A percentile compares a stretch with the other conserved stretches of the same genome.
These are phyloP conservation scores for Sphinx pinastri DNA, from an alignment of 2,888 invertebrate genomes.

Conservation along the genomic window DNA sequence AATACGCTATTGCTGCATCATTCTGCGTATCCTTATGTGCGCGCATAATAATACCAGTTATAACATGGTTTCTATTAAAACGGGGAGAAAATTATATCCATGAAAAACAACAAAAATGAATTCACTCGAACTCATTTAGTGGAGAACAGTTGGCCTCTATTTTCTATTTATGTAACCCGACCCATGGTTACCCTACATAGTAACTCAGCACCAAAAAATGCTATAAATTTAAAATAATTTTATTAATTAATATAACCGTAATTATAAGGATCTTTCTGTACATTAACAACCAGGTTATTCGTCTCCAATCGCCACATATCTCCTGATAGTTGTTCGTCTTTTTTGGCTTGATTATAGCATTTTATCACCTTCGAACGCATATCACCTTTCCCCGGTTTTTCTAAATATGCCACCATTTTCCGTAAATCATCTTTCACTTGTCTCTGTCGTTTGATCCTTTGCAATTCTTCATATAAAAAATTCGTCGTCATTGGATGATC, in stretches of 20 bases:
- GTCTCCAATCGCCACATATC: conserved; percentile 33
- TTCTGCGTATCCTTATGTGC: too few species aligned
- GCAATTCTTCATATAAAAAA: conserved; percentile 54
- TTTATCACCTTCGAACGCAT: conserved; percentile 41
- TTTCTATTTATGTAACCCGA: too few species aligned
- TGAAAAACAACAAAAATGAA: too few species aligned
- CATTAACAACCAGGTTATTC: conserved; percentile 51
- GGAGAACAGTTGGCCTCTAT: too few species aligned
- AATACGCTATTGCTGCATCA: too few species aligned
- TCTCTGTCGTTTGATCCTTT: conserved; percentile 44
- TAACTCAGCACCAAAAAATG: background rate
- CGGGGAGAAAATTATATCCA: too few species aligned
- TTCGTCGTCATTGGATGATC: conserved; percentile 40
- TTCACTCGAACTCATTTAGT: too few species aligned
- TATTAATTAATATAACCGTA: conserved; percentile 40
- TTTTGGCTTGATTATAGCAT: conserved; percentile 35
- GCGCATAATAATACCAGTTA: too few species aligned
- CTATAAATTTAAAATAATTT: background rate
- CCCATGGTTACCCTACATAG: background rate
- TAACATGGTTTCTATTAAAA: too few species aligned
- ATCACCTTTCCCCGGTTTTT: conserved; percentile 32
- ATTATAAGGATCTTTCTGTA: conserved; percentile 44
- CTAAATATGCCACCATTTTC: conserved; percentile 49
- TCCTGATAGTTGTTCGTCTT: background rate
- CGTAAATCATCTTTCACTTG: conserved; percentile 47